These are phyloP conservation scores for Chaetodon trifascialis DNA, from an alignment of 2,113 vertebrate species.

Conservation along the genomic window DNA sequence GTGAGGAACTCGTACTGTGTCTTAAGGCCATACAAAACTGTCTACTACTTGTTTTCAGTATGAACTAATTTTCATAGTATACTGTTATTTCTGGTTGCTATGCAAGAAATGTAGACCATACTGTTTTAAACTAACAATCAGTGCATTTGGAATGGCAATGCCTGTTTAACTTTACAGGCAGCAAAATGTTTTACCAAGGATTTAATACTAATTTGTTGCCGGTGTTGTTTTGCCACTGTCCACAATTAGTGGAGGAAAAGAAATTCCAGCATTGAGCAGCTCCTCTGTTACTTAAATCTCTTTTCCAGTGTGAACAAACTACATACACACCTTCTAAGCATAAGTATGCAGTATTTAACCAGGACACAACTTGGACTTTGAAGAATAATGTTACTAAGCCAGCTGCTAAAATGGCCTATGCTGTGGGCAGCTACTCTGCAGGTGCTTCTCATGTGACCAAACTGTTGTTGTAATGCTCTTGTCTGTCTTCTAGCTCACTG, in stretches of 20 bases:
- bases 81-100: too few relatives aligned
- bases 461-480: background rate
- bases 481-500: constrained; percentile 85
- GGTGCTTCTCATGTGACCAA: background rate
- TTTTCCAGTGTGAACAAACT: background rate
- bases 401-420: too few relatives aligned
- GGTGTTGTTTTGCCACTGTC: background rate
- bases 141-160: too few relatives aligned
- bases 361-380: background rate
- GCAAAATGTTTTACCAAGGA: too few relatives aligned
- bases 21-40: background rate
- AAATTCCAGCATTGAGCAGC: too few relatives aligned
- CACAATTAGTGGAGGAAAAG: background rate
- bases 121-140: too few relatives aligned
- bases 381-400: constrained; percentile 4
- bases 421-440: background rate
- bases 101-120: too few relatives aligned
- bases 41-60: background rate
- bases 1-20: background rate
- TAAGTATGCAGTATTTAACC: background rate
- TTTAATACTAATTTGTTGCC: too few relatives aligned
- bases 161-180: too few relatives aligned
- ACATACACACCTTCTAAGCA: background rate
- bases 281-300: background rate
- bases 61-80: background rate